Conservation (phyloP, 1,140 invertebrate genomes). For the Hesperophylax magnus region DNA sequence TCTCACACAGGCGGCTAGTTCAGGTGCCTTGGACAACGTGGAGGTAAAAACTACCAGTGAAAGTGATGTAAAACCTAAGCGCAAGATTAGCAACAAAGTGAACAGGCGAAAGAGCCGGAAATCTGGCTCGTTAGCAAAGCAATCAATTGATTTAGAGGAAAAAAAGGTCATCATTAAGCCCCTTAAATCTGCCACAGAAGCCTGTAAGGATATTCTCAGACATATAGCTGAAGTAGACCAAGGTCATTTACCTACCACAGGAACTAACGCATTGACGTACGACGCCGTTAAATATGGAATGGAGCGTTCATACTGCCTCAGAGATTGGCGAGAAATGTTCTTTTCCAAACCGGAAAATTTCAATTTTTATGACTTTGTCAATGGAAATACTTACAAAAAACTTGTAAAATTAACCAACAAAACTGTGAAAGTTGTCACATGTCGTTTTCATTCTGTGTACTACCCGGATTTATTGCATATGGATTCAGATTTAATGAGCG, state of each 20-base stretch:
- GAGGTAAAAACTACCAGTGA: neutral
- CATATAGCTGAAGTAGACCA: neutral
- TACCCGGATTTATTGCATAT: slow-evolving; percentile 35
- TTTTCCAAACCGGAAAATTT: slow-evolving; percentile 25
- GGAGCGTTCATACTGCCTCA: slow-evolving; percentile 5
- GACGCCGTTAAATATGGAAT: neutral
- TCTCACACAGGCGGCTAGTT: neutral
- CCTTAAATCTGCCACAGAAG: too few relatives aligned
- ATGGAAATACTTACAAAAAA: slow-evolving; percentile 33
- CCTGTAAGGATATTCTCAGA: neutral
- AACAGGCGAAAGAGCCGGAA: slow-evolving; percentile 1
- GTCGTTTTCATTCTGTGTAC: slow-evolving; percentile 22
- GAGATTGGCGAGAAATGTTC: slow-evolving; percentile 21
- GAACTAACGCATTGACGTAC: neutral
- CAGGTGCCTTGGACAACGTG: neutral
- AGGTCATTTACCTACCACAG: neutral
- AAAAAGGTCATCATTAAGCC: too few relatives aligned
- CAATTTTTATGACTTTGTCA: slow-evolving; percentile 27
- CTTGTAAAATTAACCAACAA: slow-evolving; percentile 28
- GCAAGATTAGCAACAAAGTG: slow-evolving; percentile 8
- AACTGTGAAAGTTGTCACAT: neutral
- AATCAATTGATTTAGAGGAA: too few relatives aligned
- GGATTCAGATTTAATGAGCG: slow-evolving; percentile 22
- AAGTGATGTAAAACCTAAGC: neutral
- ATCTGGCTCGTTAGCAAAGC: neutral